These are phyloP conservation scores for Cephalopachus bancanus DNA, from an alignment of 2,797 vertebrate species.

Conservation along the genomic window DNA sequence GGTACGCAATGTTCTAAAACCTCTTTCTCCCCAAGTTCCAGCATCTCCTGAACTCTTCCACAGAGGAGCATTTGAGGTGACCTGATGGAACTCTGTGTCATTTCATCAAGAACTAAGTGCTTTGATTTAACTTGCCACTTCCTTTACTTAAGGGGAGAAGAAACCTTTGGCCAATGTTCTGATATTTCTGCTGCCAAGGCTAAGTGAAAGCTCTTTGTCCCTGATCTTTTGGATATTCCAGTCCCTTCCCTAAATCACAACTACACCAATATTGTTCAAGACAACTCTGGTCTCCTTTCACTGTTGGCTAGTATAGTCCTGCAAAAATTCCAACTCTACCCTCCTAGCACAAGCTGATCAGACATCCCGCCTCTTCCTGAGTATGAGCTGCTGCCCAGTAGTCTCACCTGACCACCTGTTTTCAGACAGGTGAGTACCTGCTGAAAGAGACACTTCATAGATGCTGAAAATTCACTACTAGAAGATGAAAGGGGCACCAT, in stretches of 20 bases:
- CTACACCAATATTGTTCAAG: not conserved
- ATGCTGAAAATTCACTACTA: not conserved
- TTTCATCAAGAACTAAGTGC: not conserved
- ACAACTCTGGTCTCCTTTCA: not conserved
- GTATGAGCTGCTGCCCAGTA: not conserved
- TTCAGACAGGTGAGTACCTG: not conserved
- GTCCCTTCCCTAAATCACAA: not conserved
- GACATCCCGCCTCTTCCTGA: not conserved
- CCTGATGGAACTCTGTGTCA: not conserved
- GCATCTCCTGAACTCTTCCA: not conserved
- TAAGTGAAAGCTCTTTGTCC: not conserved
- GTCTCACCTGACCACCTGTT: not conserved
- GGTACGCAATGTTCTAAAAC: not conserved
- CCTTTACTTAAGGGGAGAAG: not conserved
- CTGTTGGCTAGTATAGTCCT: not conserved
- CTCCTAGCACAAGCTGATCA: not conserved
- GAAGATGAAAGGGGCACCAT: conserved; percentile 41
- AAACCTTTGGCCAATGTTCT: not conserved
- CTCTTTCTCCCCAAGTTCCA: not conserved
- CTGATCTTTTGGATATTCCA: not conserved
- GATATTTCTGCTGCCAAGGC: not conserved
- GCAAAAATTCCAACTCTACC: not conserved
- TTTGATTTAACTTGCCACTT: not conserved
- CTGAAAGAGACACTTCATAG: not conserved
- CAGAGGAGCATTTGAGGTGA: not conserved